Evolutionary conservation across 2,113 vertebrate genomes (phyloP), one percentile per base, ranked within the genome.

Genomic region (Salminus brasiliensis): DNA sequence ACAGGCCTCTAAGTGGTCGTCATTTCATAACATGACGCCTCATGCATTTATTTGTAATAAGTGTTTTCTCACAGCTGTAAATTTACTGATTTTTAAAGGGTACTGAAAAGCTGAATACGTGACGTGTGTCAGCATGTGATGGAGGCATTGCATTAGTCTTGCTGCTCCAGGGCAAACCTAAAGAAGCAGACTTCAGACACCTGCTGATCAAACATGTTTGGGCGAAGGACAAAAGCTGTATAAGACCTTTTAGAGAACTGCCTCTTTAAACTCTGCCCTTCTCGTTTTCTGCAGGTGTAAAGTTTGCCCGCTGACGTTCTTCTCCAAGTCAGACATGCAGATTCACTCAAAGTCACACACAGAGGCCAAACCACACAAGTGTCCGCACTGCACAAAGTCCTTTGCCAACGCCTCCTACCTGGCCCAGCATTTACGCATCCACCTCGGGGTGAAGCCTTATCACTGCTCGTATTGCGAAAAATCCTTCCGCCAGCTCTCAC

Each of bases 301-400:
- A 94, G 91, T 98, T 87, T 99, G 97, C 90, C 97, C 97, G 27
- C 93, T 99, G 93, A 99, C 97, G 62, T 99, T 97, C 95, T 96
- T 97, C 93, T 98, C 96, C 80, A 99, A 99, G 95, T 99, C 97
- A 16, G 97, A 99, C 94, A 99, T 99, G 97, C 97, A 99, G 93
- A 96, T 99, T 90, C 97, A 99, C 94, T 97, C 95, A 43, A 99
- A 99, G 89, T 96, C 96, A 6, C 97, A 99, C 91, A 99, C 97
- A 9, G 98, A 99, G 92, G 94, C 96, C 83, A 99, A 99, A 93
- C 96, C 98, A 60, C 97, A 99, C 94, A 98, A 97, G 93, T 99
- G 98, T 91, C 95, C 97, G 68, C 97, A 99, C 87, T 99, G 98
- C 91, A 96, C 97, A 81, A 98, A 98, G 94, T 95, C 96, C 83